Base-by-base conservation (phyloP, 2,888 invertebrate genomes). In the Cerceris ruficornis region DNA sequence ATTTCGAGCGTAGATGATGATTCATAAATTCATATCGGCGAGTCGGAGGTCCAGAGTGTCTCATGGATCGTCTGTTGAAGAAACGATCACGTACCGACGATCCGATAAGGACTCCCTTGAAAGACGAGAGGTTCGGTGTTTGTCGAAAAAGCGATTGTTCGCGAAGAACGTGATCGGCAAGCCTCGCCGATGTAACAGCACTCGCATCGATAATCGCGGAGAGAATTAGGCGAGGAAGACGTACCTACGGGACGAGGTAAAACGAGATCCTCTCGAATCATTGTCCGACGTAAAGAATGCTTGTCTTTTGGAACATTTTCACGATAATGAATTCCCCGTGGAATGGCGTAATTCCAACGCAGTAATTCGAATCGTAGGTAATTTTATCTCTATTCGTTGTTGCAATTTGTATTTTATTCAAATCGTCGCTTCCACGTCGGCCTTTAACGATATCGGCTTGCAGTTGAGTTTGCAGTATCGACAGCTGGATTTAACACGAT, bases 51-150 rank as follows among this genome's bases (percentile, higher is more conserved):
- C 42, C 57, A 49, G 28, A 61, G 64, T 60, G 58, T 39, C 4
- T 11, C 50, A 49, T 42, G 52, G 9, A 65, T 77, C 54, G 49
- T 54, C 41, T 73, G 82, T 76, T 74, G 61, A 49, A 57, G 39
- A 28, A 17, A 67, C 46, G 17, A 70, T 83, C 75, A 84, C 73
- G 75, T 55, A 55, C 59, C 9, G 58, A n/a, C 49, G 17, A 58
- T 66, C 61, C 54, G 72, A 62, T 58, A 58, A 66, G 52, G 39
- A 41, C 14, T 39, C 8, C 62, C 15, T 70, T 46, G 71, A 69
- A 75, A 73, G 43, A 46, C 65, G 77, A 82, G 67, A 83, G 39
- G 41, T 52, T n/a, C 7, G 13, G 0, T 41, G 43, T 50, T 50
- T 13, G 43, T 46, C 17, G 28, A 49, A 28, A 57, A 17, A 2